Conservation (phyloP, 2,113 vertebrate species). For the Sterna hirundo region DNA sequence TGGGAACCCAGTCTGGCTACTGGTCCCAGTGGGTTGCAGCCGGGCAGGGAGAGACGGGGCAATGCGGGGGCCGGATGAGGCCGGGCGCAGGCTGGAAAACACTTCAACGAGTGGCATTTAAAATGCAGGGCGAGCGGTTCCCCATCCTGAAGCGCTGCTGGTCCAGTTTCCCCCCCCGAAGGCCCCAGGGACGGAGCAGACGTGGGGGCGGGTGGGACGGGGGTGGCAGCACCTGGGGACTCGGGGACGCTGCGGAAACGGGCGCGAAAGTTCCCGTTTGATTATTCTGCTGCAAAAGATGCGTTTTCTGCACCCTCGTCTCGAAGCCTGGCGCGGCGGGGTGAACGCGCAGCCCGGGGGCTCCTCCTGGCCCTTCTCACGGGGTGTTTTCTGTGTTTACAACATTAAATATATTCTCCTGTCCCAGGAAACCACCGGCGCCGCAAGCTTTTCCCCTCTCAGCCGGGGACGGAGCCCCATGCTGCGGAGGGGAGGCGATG, state of each 20-base stretch:
- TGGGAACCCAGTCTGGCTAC: background rate
- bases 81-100: background rate
- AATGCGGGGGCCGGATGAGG: background rate
- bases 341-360: rapidly evolving
- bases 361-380: background rate
- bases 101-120: rapidly evolving
- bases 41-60: background rate
- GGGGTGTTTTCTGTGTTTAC: background rate
- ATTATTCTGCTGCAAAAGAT: background rate
- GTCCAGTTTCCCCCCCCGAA: background rate
- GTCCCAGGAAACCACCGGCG: background rate
- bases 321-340: rapidly evolving
- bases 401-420: too few species aligned
- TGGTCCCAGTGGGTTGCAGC: background rate
- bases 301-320: background rate
- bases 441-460: background rate
- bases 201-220: background rate
- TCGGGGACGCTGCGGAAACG: rapidly evolving
- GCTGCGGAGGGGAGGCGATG: background rate
- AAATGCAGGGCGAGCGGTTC: background rate
- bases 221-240: background rate
- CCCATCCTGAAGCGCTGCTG: background rate
- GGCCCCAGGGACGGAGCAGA: background rate
- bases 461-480: rapidly evolving
- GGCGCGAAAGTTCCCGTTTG: background rate